Conservation (phyloP, 2,113 vertebrate species). For the Papio anubis region DNA sequence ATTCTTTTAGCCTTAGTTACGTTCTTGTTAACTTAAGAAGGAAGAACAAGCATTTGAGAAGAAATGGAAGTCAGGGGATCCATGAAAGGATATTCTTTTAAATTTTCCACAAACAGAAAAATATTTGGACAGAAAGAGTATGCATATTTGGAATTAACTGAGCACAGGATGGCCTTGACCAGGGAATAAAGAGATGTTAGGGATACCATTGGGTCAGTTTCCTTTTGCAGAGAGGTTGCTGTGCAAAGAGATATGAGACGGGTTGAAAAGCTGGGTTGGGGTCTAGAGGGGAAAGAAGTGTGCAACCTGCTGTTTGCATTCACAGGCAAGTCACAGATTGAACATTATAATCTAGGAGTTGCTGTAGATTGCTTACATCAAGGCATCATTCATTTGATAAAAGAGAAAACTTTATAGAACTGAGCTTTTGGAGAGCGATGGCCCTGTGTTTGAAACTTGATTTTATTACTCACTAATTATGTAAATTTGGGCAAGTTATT, state of each 20-base stretch:
- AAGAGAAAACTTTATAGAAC: not conserved
- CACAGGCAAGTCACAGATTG: not conserved
- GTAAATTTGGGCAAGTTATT: not conserved
- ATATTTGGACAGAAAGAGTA: not conserved
- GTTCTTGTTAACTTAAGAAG: not conserved
- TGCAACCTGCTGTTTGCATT: not conserved
- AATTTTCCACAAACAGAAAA: not conserved
- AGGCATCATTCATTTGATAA: not conserved
- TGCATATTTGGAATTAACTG: not conserved
- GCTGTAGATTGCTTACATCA: not conserved
- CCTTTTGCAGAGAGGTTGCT: not conserved
- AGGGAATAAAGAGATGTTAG: not conserved
- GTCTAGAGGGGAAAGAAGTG: not conserved
- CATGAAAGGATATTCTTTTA: not conserved
- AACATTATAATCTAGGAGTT: not conserved
- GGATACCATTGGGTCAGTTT: not conserved
- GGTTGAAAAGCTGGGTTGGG: not conserved
- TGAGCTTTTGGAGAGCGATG: not conserved
- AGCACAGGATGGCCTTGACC: not conserved
- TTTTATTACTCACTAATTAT: not conserved
- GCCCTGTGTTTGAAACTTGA: not conserved
- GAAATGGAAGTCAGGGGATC: not conserved
- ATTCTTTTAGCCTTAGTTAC: not conserved
- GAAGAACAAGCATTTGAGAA: not conserved
- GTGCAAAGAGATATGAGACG: not conserved